Conservation (phyloP, 2,797 vertebrate genomes). For the Xenentodon cancila region DNA sequence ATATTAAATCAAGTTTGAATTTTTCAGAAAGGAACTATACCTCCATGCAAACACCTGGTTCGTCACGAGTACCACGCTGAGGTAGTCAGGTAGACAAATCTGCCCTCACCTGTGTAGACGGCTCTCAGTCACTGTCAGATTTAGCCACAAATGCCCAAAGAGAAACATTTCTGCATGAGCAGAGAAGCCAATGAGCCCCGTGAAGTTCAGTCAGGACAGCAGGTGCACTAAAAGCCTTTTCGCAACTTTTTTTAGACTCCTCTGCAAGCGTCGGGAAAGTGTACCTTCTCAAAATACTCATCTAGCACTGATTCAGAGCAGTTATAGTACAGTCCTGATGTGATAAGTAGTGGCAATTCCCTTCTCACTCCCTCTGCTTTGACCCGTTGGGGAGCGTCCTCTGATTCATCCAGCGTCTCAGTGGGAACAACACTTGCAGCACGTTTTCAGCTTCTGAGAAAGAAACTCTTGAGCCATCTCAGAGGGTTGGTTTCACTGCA, state of each 20-base stretch:
- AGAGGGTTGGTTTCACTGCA: conserved; percentile 22
- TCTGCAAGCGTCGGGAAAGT: conserved; percentile 2
- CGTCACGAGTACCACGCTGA: conserved; percentile 5
- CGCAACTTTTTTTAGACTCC: conserved; percentile 24
- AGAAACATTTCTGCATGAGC: conserved; percentile 25
- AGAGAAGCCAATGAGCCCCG: conserved; percentile 20
- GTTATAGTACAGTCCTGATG: conserved; percentile 29
- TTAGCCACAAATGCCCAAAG: conserved; percentile 36
- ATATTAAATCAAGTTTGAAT: conserved; percentile 44
- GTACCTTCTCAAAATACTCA: conserved; percentile 16
- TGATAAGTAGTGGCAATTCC: conserved; percentile 44
- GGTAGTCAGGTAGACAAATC: conserved; percentile 2
- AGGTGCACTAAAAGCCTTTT: conserved; percentile 45
- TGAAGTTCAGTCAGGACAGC: conserved; percentile 4
- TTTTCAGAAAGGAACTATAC: conserved; percentile 21
- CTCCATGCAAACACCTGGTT: conserved; percentile 34
- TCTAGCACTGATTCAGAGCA: conserved; percentile 22
- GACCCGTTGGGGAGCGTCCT: conserved; percentile 29
- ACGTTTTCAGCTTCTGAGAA: conserved; percentile 20
- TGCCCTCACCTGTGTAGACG: conserved; percentile 1
- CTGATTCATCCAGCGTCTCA: conserved; percentile 16
- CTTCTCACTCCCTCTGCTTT: conserved; percentile 35
- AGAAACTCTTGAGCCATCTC: conserved; percentile 21
- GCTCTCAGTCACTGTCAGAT: conserved; percentile 24
- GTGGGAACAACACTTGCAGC: conserved; percentile 37